Base-by-base conservation (phyloP, 2,888 invertebrate genomes). In the Nemotelus pantherinus region DNA sequence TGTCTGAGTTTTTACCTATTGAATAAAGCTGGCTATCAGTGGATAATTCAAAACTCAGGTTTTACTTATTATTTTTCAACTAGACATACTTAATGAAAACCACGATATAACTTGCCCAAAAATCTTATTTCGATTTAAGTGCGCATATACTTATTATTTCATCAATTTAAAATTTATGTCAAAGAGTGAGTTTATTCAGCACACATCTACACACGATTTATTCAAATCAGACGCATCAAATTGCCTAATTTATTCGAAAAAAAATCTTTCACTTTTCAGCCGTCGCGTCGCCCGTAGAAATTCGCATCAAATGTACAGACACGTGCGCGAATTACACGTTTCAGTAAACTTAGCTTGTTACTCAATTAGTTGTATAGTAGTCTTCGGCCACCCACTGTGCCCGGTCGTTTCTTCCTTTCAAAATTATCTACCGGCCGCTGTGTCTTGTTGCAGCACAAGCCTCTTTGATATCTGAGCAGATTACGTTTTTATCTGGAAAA, bases 301-400 rank as follows among this genome's bases (percentile, higher is more conserved):
- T 25, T 25, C 25, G 25, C 25, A 25, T 25, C 25, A 25, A 25
- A 25, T 25, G 25, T 25, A 0, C 25, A 43, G 58, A 55, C 79
- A 79, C 79, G 79, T 79, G 79, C 67, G 71, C 72, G 77, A 78
- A 79, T 79, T 79, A 79, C 76, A 63, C 79, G 76, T 76, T 77
- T 79, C 79, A 79, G 65, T 74, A 68, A 70, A 77, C 72, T 53
- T 67, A 47, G 67, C 67, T 74, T 79, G 79, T 79, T 68, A 60
- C 45, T 72, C 77, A 79, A 79, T 79, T 78, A 79, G 72, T 72
- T 70, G 45, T 10, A 39, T 75, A 76, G 53, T 76, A 47, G 65
- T n/a, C 55, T 50, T 25, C 4, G 39, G 48, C 63, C 76, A 76
- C 76, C 76, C 55, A 76, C 76, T 64, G 76, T 47, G 76, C 25